phyloP scores from a whole-genome alignment of 2,113 vertebrate species.

The Centropus unirufus region DNA sequence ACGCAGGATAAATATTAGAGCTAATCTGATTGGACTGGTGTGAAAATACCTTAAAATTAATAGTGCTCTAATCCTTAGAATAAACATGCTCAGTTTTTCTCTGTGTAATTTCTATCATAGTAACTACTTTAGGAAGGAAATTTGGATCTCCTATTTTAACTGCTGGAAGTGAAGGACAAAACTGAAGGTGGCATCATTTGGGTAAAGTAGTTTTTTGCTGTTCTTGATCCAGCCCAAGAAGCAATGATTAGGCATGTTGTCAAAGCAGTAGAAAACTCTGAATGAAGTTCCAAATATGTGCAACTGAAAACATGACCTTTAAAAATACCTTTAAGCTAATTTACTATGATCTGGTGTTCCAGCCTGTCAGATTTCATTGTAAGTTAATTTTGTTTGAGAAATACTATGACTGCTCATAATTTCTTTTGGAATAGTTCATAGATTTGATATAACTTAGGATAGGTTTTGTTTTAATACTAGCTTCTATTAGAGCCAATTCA shows the following conservation, averaged over 20 bases:
- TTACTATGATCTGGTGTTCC: background rate
- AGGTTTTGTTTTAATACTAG: background rate
- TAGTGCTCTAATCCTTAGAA: background rate
- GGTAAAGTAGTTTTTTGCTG: background rate
- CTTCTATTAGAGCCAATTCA: background rate
- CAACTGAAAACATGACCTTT: background rate
- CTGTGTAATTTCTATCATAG: background rate
- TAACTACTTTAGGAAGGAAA: background rate
- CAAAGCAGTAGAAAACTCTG: background rate
- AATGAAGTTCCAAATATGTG: background rate
- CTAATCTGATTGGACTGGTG: background rate
- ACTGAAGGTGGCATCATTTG: background rate
- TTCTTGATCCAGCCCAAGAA: background rate
- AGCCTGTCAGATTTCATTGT: background rate
- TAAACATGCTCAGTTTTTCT: background rate
- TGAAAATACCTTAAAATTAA: background rate
- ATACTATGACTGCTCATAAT: background rate
- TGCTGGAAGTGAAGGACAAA: background rate
- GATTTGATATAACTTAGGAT: background rate
- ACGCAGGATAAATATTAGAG: background rate
- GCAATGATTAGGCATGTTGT: background rate
- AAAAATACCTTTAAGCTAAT: background rate
- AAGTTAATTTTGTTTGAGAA: background rate
- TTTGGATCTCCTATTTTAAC: background rate
- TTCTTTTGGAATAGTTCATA: background rate